Evolutionary conservation across 2,797 vertebrate genomes (phyloP).

Genomic region (Podarcis siculus): DNA sequence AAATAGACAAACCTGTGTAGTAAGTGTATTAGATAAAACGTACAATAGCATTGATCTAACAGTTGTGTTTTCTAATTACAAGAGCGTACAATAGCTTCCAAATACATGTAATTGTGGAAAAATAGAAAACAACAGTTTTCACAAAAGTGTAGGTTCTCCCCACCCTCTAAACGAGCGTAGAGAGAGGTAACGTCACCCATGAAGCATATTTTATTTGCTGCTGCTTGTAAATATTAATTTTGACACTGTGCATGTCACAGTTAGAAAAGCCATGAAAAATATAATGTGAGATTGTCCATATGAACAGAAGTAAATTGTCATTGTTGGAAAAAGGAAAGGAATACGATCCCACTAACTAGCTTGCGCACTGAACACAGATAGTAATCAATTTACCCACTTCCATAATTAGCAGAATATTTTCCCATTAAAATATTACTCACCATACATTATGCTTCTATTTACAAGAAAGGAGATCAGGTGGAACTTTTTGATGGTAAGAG

Average conservation of each 20-base stretch:
- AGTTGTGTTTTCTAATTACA: slow-evolving; percentile 25
- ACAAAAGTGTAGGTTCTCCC: neutral
- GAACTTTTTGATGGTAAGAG: too few species aligned
- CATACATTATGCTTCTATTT: too few species aligned
- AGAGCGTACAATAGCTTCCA: slow-evolving; percentile 26
- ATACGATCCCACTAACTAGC: too few species aligned
- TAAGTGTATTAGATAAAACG: too few species aligned
- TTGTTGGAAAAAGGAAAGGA: neutral
- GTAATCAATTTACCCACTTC: slow-evolving; percentile 48
- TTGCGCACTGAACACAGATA: neutral
- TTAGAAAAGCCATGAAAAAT: neutral
- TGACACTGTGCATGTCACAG: neutral
- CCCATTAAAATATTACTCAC: too few species aligned
- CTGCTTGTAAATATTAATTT: too few species aligned
- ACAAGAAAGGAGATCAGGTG: too few species aligned
- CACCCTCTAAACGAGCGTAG: neutral
- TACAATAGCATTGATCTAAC: slow-evolving; percentile 4
- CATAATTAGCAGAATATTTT: too few species aligned
- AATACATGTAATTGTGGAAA: neutral
- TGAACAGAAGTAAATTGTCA: neutral
- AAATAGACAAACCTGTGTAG: too few species aligned
- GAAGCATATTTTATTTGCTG: neutral
- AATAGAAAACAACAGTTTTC: neutral
- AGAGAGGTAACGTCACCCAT: neutral
- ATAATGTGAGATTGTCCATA: neutral